Percentiles rank a stretch among this genome's conserved stretches.
Evolutionary conservation across 1,140 invertebrate genomes (phyloP).

Genomic region (Drosophila elegans): DNA sequence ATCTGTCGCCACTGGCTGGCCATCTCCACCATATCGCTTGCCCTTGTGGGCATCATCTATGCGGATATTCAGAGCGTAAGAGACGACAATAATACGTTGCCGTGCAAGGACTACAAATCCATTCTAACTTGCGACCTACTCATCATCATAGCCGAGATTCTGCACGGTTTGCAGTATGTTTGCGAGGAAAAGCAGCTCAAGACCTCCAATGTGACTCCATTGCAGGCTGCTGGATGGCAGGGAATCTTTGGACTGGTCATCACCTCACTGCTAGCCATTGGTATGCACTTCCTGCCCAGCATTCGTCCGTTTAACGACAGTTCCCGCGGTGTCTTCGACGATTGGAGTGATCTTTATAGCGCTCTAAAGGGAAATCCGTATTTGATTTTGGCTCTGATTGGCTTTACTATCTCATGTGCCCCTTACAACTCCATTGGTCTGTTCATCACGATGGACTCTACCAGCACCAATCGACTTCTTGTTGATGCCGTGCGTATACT

Average conservation of each 20-base stretch:
- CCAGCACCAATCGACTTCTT: slow-evolving; percentile 96
- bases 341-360: slow-evolving; percentile 92
- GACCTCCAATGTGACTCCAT: slow-evolving; percentile 91
- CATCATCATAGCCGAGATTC: slow-evolving; percentile 95
- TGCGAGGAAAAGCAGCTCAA: slow-evolving; percentile 96
- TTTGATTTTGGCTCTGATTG: slow-evolving; percentile 86
- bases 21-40: slow-evolving; percentile 90
- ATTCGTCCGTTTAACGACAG: slow-evolving; percentile 91
- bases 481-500: slow-evolving; percentile 95
- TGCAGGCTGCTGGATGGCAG: slow-evolving; percentile 95
- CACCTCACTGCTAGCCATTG: slow-evolving; percentile 90
- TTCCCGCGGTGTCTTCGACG: slow-evolving; percentile 92
- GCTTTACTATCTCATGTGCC: slow-evolving; percentile 95
- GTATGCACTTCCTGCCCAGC: slow-evolving; percentile 93
- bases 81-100: slow-evolving; percentile 81
- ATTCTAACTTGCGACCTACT: slow-evolving; percentile 96
- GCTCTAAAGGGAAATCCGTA: slow-evolving; percentile 88
- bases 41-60: slow-evolving; percentile 92
- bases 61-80: slow-evolving; percentile 85
- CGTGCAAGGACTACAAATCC: slow-evolving; percentile 87
- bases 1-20: slow-evolving; percentile 90
- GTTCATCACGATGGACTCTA: slow-evolving; percentile 97
- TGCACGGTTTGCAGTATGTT: slow-evolving; percentile 96
- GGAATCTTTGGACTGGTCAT: slow-evolving; percentile 94
- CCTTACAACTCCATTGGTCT: slow-evolving; percentile 99